Percentiles rank a stretch among this genome's conserved stretches.
phyloP scores from a whole-genome alignment of 2,113 vertebrate genomes.

The Melanostigma gelatinosum region DNA sequence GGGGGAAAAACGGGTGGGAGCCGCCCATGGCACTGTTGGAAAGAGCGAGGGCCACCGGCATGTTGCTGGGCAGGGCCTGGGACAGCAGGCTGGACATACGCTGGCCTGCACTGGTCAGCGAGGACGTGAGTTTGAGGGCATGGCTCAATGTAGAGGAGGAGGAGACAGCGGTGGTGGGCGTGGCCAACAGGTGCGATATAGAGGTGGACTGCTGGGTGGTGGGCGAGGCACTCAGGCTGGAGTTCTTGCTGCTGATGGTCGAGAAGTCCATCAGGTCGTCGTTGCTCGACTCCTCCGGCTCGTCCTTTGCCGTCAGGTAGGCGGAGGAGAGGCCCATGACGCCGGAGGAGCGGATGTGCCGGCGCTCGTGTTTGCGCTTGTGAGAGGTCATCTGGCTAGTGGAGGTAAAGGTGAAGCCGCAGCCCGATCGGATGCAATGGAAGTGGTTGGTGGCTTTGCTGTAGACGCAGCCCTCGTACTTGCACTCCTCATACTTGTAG shows the following conservation, averaged over 20 bases:
- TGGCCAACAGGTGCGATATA: constrained; percentile 84
- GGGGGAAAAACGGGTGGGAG: constrained; percentile 89
- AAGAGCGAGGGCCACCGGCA: constrained; percentile 91
- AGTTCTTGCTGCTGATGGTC: constrained; percentile 97
- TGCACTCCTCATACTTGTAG: constrained; percentile 99
- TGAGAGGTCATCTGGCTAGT: constrained; percentile 99
- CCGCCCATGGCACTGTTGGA: constrained; percentile 86
- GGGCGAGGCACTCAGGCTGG: constrained; percentile 97
- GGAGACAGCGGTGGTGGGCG: constrained; percentile 82
- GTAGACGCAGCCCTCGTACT: constrained; percentile 98
- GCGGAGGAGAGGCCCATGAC: constrained; percentile 89
- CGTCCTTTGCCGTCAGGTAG: constrained; percentile 92
- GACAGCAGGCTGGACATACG: constrained; percentile 92
- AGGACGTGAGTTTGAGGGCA: constrained; percentile 83
- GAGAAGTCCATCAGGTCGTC: constrained; percentile 99
- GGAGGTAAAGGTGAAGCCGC: constrained; percentile 99
- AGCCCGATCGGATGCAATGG: constrained; percentile 98
- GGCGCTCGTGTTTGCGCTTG: constrained; percentile 97
- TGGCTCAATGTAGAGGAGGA: constrained; percentile 82
- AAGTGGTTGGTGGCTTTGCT: constrained; percentile 99
- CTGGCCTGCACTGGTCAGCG: constrained; percentile 81
- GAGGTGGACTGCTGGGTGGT: constrained; percentile 94
- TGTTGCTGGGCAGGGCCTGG: constrained; percentile 91
- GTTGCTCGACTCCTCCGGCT: constrained; percentile 96
- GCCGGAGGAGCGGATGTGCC: constrained; percentile 93